Evolutionary conservation across 2,797 vertebrate species (phyloP), one percentile per base, ranked within the genome.

Genomic region (Dipus sagitta): DNA sequence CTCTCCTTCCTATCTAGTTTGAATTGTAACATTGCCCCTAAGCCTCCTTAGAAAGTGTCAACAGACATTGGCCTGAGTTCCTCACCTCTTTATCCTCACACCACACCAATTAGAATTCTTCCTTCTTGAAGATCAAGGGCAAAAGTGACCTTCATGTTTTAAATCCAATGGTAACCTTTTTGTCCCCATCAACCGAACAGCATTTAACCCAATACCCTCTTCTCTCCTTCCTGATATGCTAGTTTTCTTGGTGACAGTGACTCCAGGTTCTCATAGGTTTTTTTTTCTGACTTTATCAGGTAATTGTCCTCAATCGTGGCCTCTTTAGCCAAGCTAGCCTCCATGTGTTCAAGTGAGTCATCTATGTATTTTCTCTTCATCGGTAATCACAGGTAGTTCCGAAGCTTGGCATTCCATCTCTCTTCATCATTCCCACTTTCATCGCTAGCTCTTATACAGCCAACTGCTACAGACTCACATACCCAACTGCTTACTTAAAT

Each of bases 401-500:
- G 68, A 60, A 64, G 32, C 58, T 91, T 86, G 75, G 79, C 67
- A 75, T 21, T 1, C 2, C 60, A 58, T 20, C 71, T 58, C 54
- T 58, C 54, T 58, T 58, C 54, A 58, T 58, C 54, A 58, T 17
- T 15, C 80, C 47, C 74, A 34, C 81, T 86, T 88, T 87, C 87
- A 47, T 75, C 23, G 80, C 72, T 23, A 64, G 32, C 17, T 86
- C 68, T 94, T 79, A 76, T 30, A 42, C 38, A 87, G 13, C 38
- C 70, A 91, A 38, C 24, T 64, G 71, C 23, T 93, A 42, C 68
- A 84, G 47, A 80, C 54, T 83, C 64, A 11, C 30, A 32, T 28
- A 86, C 26, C 71, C 52, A 94, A 82, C 7, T 68, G 34, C 74
- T 77, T 79, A 38, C 70, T 76, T 95, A 82, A 85, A 82, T 84